Evolutionary conservation across 1,140 invertebrate species (phyloP).

Genomic region (Sycophila sp.): DNA sequence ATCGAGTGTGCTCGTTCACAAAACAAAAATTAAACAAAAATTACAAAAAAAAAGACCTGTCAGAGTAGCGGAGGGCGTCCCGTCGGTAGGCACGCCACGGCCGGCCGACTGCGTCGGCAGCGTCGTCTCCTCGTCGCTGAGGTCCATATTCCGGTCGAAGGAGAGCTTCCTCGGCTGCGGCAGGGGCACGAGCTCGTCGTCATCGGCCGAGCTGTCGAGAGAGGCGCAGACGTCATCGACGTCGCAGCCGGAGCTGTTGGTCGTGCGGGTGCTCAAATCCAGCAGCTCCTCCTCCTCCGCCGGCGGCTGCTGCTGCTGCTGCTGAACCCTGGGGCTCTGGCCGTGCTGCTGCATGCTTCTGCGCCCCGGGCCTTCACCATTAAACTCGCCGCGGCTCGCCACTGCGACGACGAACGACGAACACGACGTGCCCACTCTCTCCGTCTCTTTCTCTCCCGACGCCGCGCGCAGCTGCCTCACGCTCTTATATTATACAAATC

Average conservation of each 20-base stretch:
- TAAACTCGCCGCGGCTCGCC: constrained; percentile 9
- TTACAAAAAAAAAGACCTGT: constrained; percentile 2
- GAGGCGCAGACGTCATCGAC: constrained; percentile 35
- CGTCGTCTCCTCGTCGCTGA: constrained; percentile 49
- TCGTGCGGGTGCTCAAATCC: constrained; percentile 55
- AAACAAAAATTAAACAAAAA: neutral
- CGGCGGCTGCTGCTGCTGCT: constrained; percentile 57
- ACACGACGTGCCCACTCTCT: neutral
- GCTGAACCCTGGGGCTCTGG: neutral
- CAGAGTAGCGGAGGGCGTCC: neutral
- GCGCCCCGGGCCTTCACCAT: constrained; percentile 12
- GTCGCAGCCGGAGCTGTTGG: constrained; percentile 58
- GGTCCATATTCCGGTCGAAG: constrained; percentile 54
- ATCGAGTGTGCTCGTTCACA: neutral
- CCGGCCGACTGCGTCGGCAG: constrained; percentile 41
- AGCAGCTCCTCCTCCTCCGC: constrained; percentile 59
- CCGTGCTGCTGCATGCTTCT: constrained; percentile 6
- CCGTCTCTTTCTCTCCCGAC: neutral
- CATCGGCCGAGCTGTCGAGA: constrained; percentile 58
- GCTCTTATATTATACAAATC: neutral
- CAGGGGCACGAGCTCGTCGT: constrained; percentile 41
- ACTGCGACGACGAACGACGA: neutral
- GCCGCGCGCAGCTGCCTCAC: too few species aligned
- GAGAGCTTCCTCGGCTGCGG: constrained; percentile 58
- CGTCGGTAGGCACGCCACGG: constrained; percentile 12